These are phyloP conservation scores for Trachelus troglodyta DNA, from an alignment of 2,888 invertebrate genomes.

Conservation along the genomic window DNA sequence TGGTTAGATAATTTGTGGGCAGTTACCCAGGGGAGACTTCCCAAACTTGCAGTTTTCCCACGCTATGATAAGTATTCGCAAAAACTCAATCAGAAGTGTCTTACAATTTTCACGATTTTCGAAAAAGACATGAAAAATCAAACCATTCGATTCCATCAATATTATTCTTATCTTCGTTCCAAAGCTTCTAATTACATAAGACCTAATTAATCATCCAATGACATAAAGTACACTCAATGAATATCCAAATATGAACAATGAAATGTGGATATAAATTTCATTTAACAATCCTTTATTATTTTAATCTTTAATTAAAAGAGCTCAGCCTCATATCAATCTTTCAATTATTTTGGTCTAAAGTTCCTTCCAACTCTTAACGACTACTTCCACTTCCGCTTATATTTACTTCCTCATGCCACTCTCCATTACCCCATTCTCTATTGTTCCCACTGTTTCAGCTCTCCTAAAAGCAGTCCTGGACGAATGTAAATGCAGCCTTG, in stretches of 20 bases:
- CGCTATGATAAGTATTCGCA: not conserved
- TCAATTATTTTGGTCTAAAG: not conserved
- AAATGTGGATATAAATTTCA: not conserved
- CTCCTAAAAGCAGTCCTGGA: not conserved
- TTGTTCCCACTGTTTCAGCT: not conserved
- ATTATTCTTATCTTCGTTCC: not conserved
- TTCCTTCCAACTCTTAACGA: not conserved
- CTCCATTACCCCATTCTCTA: not conserved
- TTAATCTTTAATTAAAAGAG: not conserved
- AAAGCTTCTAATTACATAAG: not conserved
- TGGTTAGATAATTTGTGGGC: too few relatives aligned
- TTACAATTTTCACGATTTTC: not conserved
- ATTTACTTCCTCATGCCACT: not conserved
- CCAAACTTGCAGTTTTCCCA: not conserved
- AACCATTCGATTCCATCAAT: not conserved
- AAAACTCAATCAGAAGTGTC: not conserved
- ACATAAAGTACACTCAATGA: not conserved
- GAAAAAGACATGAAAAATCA: not conserved
- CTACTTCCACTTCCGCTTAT: not conserved
- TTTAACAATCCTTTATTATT: not conserved
- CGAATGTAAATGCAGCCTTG: not conserved
- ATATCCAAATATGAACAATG: too few relatives aligned
- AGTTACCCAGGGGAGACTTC: not conserved
- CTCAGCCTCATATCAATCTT: not conserved
- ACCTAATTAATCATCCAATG: not conserved